Conservation (phyloP, 2,113 vertebrate species). For the Perognathus longimembris region DNA sequence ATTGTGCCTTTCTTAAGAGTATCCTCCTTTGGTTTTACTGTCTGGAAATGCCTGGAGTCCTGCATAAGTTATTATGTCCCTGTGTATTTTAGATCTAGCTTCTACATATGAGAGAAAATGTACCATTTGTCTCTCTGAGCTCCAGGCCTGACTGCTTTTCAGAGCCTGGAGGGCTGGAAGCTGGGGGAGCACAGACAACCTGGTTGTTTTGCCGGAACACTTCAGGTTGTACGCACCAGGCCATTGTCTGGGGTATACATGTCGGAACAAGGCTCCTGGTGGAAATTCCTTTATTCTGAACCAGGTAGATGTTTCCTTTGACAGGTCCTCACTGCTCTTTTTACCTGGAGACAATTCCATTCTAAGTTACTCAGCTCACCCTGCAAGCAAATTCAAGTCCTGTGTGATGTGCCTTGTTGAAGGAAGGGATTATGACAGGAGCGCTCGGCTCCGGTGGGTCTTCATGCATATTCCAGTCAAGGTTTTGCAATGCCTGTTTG, state of each 20-base stretch:
- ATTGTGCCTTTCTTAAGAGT: too few relatives aligned
- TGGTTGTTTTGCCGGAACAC: conserved; percentile 25
- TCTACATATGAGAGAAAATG: too few relatives aligned
- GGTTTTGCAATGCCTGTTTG: conserved; percentile 64
- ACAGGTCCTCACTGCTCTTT: rapidly evolving
- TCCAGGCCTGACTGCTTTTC: neutral
- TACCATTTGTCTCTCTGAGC: too few relatives aligned
- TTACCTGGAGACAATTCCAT: conserved; percentile 55
- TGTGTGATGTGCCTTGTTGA: neutral
- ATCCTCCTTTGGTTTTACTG: too few relatives aligned
- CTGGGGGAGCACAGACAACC: neutral
- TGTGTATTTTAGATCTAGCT: too few relatives aligned
- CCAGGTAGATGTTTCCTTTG: conserved; percentile 72
- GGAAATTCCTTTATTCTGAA: conserved; percentile 76
- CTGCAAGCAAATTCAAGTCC: neutral
- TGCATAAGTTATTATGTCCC: too few relatives aligned
- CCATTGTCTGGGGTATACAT: neutral
- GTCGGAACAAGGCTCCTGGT: conserved; percentile 57
- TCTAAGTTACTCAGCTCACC: conserved; percentile 54
- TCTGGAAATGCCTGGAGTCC: too few relatives aligned
- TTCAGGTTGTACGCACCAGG: neutral
- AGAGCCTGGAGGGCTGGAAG: neutral
- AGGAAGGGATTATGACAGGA: conserved; percentile 4
- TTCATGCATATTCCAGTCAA: conserved; percentile 72
- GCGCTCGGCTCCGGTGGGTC: conserved; percentile 60